phyloP scores from a whole-genome alignment of 1,140 invertebrate genomes.

The Pseudomyrmex concolor region DNA sequence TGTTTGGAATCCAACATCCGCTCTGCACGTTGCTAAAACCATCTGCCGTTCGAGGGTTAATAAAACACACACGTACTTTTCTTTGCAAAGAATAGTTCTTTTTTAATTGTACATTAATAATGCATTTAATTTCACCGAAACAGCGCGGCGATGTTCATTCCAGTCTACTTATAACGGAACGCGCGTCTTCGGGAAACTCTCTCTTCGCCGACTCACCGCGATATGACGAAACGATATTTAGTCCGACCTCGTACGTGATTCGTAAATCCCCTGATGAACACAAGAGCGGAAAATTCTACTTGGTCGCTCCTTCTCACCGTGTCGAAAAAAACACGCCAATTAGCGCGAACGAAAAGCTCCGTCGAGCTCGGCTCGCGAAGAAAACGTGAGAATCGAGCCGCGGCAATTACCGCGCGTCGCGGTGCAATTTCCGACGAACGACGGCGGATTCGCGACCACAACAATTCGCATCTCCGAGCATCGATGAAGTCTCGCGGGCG shows the following conservation, averaged over 20 bases:
- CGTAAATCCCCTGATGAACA: background rate
- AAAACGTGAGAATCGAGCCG: constrained; percentile 49
- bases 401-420: constrained; percentile 24
- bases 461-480: constrained; percentile 42
- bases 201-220: background rate
- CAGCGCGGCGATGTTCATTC: background rate
- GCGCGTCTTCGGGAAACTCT: constrained; percentile 7
- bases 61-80: too few species aligned
- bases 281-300: constrained; percentile 46
- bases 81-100: too few species aligned
- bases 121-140: background rate
- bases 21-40: too few species aligned
- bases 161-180: background rate
- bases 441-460: constrained; percentile 37
- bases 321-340: constrained; percentile 46
- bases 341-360: constrained; percentile 56
- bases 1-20: too few species aligned
- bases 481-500: constrained; percentile 24
- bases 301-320: constrained; percentile 30
- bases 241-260: background rate
- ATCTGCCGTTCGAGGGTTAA: too few species aligned
- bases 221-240: constrained; percentile 44
- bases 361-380: constrained; percentile 22
- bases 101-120: background rate
- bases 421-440: constrained; percentile 41